A percentile compares a stretch with the other conserved stretches of the same genome.
Evolutionary conservation across 2,113 vertebrate genomes (phyloP).

Genomic region (Gobio gobio): DNA sequence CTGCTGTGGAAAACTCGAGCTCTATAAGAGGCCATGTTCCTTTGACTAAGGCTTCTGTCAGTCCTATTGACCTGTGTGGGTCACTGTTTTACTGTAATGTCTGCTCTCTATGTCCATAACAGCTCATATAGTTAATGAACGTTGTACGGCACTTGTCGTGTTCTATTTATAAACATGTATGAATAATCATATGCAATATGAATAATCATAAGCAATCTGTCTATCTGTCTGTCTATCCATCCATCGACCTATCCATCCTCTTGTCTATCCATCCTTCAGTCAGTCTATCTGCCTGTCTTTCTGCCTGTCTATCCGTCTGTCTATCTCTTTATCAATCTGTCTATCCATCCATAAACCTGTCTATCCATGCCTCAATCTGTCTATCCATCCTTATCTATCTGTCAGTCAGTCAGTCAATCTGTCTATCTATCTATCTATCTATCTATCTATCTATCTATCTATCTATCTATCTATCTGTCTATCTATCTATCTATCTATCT

Average conservation of each 20-base stretch:
- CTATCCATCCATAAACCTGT: too few relatives aligned
- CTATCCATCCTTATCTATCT: background rate
- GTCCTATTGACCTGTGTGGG: background rate
- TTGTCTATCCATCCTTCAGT: background rate
- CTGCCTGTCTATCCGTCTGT: too few relatives aligned
- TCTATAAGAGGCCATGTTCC: slow-evolving; percentile 44
- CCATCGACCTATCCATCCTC: background rate
- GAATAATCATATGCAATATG: background rate
- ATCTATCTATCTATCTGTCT: too few relatives aligned
- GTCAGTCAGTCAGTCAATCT: too few relatives aligned
- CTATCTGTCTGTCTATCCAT: background rate
- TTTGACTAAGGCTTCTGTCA: slow-evolving; percentile 27
- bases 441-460: too few relatives aligned
- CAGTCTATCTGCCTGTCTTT: too few relatives aligned
- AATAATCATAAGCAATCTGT: background rate
- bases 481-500: too few relatives aligned
- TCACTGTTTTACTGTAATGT: slow-evolving; percentile 32
- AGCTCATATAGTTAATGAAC: slow-evolving; percentile 4
- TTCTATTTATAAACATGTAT: slow-evolving; percentile 1
- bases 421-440: too few relatives aligned
- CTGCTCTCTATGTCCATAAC: background rate
- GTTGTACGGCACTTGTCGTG: background rate
- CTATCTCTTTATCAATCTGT: background rate
- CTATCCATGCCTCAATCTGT: background rate
- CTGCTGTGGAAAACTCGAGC: slow-evolving; percentile 45